Evolutionary conservation across 2,888 invertebrate genomes (phyloP).

Genomic region (Apotomis capreana): DNA sequence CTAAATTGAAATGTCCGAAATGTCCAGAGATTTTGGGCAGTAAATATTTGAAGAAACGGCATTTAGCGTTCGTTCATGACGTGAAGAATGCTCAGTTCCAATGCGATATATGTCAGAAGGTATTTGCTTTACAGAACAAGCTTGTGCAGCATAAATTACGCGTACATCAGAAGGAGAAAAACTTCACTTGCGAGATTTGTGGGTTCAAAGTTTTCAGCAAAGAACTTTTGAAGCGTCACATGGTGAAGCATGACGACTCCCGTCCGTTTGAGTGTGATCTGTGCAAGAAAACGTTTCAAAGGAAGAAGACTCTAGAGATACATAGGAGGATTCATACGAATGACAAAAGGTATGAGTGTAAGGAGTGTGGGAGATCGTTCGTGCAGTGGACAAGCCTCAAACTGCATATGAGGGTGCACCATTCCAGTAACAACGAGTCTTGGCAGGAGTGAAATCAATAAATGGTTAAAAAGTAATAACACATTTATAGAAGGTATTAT

Average conservation of each 20-base stretch:
- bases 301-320: constrained; percentile 80
- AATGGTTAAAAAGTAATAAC: too few relatives aligned
- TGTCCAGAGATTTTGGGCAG: constrained; percentile 64
- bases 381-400: constrained; percentile 83
- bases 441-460: constrained; percentile 5
- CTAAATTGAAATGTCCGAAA: constrained; percentile 59
- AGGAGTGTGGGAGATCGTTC: constrained; percentile 81
- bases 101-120: constrained; percentile 65
- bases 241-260: constrained; percentile 81
- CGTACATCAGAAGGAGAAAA: constrained; percentile 68
- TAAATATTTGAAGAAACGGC: constrained; percentile 64
- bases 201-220: constrained; percentile 70
- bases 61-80: constrained; percentile 67
- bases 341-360: constrained; percentile 79
- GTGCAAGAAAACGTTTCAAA: constrained; percentile 83
- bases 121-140: constrained; percentile 61
- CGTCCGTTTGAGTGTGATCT: constrained; percentile 82
- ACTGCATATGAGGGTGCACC: constrained; percentile 80
- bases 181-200: constrained; percentile 66
- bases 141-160: constrained; percentile 62
- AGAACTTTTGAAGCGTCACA: constrained; percentile 78
- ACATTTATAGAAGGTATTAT: too few relatives aligned
- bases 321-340: constrained; percentile 83
- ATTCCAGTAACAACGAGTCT: constrained; percentile 57
- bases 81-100: constrained; percentile 62